phyloP scores from a whole-genome alignment of 92 coral and sea anemone species.

The Siderastrea radians region DNA sequence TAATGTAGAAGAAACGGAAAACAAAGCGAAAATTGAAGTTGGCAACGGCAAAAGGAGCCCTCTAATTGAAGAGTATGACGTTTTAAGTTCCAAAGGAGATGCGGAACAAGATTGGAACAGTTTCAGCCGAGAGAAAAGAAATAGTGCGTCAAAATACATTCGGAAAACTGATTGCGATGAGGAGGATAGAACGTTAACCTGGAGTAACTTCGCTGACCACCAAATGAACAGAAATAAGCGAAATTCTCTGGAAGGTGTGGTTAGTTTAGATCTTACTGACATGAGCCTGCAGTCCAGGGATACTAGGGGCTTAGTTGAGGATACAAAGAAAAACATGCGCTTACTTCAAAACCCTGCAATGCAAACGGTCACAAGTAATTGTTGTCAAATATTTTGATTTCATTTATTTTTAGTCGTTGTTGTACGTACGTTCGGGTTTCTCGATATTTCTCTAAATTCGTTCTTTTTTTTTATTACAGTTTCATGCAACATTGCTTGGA shows the following conservation, averaged over 20 bases:
- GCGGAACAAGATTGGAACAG: constrained; percentile 54
- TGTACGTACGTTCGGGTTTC: neutral
- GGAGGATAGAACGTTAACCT: constrained; percentile 56
- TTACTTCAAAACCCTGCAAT: constrained; percentile 68
- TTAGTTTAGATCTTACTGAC: constrained; percentile 72
- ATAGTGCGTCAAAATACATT: constrained; percentile 83
- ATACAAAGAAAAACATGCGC: constrained; percentile 64
- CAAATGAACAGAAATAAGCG: constrained; percentile 50
- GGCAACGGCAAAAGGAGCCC: constrained; percentile 40
- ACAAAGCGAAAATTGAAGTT: neutral
- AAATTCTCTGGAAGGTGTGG: constrained; percentile 55
- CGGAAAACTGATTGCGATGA: constrained; percentile 52
- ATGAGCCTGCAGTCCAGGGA: constrained; percentile 76
- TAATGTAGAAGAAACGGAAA: constrained; percentile 17
- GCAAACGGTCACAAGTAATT: constrained; percentile 86
- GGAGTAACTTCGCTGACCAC: constrained; percentile 24
- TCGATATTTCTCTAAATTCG: neutral
- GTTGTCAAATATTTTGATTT: constrained; percentile 92
- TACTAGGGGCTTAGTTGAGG: constrained; percentile 37
- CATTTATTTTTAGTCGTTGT: neutral
- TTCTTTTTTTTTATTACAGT: constrained; percentile 19
- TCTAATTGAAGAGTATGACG: constrained; percentile 51
- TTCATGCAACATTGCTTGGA: constrained; percentile 8
- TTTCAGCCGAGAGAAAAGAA: constrained; percentile 67
- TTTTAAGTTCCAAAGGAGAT: constrained; percentile 19